A percentile compares a stretch with the other conserved stretches of the same genome.
These are phyloP conservation scores for Drosophila pandora DNA, from an alignment of 1,140 invertebrate genomes.

Conservation along the genomic window DNA sequence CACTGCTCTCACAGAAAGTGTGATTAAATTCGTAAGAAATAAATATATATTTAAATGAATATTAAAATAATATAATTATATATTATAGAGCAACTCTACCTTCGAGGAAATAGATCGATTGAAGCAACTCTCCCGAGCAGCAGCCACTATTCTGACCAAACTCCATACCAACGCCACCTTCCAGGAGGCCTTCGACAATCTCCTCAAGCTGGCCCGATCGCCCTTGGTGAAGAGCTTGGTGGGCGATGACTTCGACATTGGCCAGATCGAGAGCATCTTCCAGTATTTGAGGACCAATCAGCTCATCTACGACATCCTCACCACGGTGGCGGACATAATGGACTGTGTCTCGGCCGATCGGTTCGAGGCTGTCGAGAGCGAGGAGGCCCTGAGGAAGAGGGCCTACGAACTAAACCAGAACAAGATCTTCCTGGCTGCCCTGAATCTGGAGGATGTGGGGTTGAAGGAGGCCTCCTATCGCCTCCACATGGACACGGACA, in stretches of 20 bases:
- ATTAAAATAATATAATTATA: not conserved
- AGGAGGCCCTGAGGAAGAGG: conserved; percentile 84
- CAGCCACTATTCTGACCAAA: conserved; percentile 57
- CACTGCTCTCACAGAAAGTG: conserved; percentile 83
- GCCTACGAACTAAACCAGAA: conserved; percentile 85
- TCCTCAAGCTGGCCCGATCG: conserved; percentile 75
- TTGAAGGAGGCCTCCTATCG: conserved; percentile 84
- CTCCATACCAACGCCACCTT: conserved; percentile 66
- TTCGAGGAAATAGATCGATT: conserved; percentile 86
- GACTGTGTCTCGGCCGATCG: conserved; percentile 87
- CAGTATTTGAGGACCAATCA: conserved; percentile 66
- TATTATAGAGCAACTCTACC: conserved; percentile 85
- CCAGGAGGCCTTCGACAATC: conserved; percentile 66
- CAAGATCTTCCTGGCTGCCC: conserved; percentile 71
- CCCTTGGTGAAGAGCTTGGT: conserved; percentile 74
- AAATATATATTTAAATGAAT: not conserved
- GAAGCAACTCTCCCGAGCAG: conserved; percentile 47
- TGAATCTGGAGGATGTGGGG: conserved; percentile 74
- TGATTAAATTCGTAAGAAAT: conserved; percentile 85
- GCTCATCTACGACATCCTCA: conserved; percentile 66
- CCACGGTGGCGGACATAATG: conserved; percentile 84
- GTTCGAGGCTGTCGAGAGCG: conserved; percentile 84
- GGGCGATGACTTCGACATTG: conserved; percentile 71
- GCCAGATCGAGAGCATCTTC: conserved; percentile 62
- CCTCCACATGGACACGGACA: conserved; percentile 89